Evolutionary conservation across 1,140 invertebrate species (phyloP), one percentile per base, ranked within the genome.

Genomic region (Mamestra configurata): DNA sequence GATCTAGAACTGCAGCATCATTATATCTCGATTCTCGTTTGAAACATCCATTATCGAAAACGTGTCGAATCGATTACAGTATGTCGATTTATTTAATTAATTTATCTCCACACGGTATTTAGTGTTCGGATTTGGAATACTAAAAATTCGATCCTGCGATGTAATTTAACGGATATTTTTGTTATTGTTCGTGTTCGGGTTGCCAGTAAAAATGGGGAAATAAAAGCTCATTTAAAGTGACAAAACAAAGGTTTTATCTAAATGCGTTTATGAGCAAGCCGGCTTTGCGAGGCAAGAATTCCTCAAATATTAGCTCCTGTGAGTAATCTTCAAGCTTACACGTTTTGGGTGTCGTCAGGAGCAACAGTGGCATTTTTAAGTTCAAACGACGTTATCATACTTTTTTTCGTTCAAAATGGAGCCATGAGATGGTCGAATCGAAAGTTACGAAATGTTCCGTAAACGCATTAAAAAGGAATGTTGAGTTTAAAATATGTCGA

Each of bases 301-400:
- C 88, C 85, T 84, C 85, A 92, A 92, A 92, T 93, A 92, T 92
- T 92, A 89, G 83, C 89, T 90, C 84, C 91, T 83, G 88, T 85
- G 80, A 88, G 77, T 84, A 82, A 84, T 80, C 82, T 66, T 43
- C 31, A 78, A 78, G 76, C 80, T 83, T 78, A 81, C 79, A 72
- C 40, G 37, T 79, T 75, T 61, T 51, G 51, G 77, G 59, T 83
- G 86, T 84, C 82, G 82, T 77, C 77, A 78, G 64, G 68, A 49
- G 18, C 37, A 68, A 55, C 80, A 80, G 79, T 79, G 84, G 81
- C 80, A 79, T 86, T 87, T 88, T 79, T 81, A 79, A 73, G 76
- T 53, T 76, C 66, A 68, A 82, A 88, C 86, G 24, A 49, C 72
- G 78, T 87, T 86, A 88, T 88, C 88, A 80, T 53, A 35, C 64